Conservation (phyloP, 2,113 vertebrate genomes). For the Datnioides undecimradiatus region DNA sequence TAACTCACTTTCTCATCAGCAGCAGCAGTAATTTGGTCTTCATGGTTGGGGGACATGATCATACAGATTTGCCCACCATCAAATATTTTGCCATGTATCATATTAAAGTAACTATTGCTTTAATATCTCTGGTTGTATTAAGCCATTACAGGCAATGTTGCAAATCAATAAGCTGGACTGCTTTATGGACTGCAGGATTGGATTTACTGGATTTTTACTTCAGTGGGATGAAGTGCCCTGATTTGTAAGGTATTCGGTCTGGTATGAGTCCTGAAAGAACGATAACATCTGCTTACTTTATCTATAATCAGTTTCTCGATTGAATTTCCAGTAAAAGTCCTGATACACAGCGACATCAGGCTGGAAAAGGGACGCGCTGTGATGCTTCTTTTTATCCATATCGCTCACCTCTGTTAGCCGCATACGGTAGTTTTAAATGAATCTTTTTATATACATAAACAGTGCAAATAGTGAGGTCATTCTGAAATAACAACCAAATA, state of each 20-base stretch:
- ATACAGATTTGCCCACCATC: neutral
- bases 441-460: conserved; percentile 36
- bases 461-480: conserved; percentile 34
- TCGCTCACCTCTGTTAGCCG: conserved; percentile 2
- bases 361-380: neutral
- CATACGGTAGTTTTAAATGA: conserved; percentile 23
- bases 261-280: neutral
- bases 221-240: conserved; percentile 42
- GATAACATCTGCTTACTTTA: conserved; percentile 18
- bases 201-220: conserved; percentile 52
- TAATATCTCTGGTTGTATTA: conserved; percentile 11
- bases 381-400: conserved; percentile 7
- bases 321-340: neutral
- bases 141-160: conserved; percentile 18
- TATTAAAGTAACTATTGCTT: conserved; percentile 24
- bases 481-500: conserved; percentile 42
- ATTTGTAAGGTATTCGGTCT: conserved; percentile 40
- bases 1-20: neutral
- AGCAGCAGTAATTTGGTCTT: neutral
- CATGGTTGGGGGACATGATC: neutral
- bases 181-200: conserved; percentile 52
- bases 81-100: neutral
- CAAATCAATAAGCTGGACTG: conserved; percentile 52
- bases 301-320: conserved; percentile 8
- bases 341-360: neutral